Conservation (phyloP, 1,140 invertebrate species). For the Charaxes varanes region DNA sequence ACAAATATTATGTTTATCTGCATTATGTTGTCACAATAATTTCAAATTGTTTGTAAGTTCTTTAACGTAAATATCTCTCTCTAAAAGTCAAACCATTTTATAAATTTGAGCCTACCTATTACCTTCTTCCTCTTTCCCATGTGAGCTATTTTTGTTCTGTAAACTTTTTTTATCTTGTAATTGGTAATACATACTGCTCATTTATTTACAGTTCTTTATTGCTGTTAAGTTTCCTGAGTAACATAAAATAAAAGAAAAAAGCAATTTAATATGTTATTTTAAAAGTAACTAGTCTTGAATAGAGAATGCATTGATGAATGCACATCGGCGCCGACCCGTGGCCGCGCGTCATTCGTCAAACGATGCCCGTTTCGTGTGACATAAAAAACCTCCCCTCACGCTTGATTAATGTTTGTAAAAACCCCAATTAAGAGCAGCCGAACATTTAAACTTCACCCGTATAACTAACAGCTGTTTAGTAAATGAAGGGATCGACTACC, state of each 20-base stretch:
- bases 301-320: conserved; percentile 1
- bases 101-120: too few species aligned
- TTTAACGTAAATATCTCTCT: too few species aligned
- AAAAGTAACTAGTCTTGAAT: background rate
- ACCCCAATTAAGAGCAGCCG: conserved; percentile 14
- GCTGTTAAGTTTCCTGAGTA: too few species aligned
- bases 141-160: too few species aligned
- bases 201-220: too few species aligned
- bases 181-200: too few species aligned
- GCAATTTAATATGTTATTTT: background rate
- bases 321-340: background rate
- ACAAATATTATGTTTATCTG: too few species aligned
- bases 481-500: conserved; percentile 7
- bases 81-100: too few species aligned
- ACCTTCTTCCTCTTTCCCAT: too few species aligned
- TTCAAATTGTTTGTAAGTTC: too few species aligned
- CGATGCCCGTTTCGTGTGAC: conserved; percentile 4
- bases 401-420: conserved; percentile 18
- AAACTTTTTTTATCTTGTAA: too few species aligned
- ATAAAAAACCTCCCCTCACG: conserved; percentile 8
- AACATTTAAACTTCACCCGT: conserved; percentile 10
- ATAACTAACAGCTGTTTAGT: conserved; percentile 14
- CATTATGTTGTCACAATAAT: too few species aligned
- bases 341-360: conserved; percentile 10
- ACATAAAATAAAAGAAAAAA: background rate